These are phyloP conservation scores for Caenorhabditis macrosperma DNA, from an alignment of 2,888 invertebrate genomes.

Conservation along the genomic window DNA sequence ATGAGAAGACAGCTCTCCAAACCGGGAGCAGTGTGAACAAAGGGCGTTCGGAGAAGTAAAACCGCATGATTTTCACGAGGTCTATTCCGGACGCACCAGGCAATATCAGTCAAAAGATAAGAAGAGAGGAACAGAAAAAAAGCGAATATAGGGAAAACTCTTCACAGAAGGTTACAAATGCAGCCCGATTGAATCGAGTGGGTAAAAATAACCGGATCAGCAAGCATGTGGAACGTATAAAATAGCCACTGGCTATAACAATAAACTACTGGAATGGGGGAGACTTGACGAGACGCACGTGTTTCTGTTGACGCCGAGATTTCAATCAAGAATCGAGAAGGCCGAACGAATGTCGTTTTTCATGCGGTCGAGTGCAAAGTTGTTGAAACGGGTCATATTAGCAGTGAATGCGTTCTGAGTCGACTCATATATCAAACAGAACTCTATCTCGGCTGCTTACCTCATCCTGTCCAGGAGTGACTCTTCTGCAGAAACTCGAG, in stretches of 20 bases:
- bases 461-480: constrained; percentile 63
- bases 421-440: no score
- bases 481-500: constrained; percentile 64
- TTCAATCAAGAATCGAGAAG: constrained; percentile 46
- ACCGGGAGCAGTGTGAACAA: constrained; percentile 36
- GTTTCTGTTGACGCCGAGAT: background rate
- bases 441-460: constrained; percentile 21
- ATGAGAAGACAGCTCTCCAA: constrained; percentile 29
- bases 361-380: constrained; percentile 58
- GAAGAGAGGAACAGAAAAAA: background rate
- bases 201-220: constrained; percentile 12
- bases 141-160: background rate
- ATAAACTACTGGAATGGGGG: constrained; percentile 28
- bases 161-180: constrained; percentile 33
- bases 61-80: constrained; percentile 50
- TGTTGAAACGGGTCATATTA: constrained; percentile 65
- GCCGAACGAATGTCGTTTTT: constrained; percentile 59
- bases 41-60: constrained; percentile 39
- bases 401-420: constrained; percentile 59
- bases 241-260: constrained; percentile 34
- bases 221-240: constrained; percentile 40
- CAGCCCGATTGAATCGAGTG: background rate
- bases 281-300: constrained; percentile 37
- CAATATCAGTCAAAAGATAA: constrained; percentile 16
- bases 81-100: constrained; percentile 18